Conservation (phyloP, 1,140 invertebrate species). For the Orius insidiosus region DNA sequence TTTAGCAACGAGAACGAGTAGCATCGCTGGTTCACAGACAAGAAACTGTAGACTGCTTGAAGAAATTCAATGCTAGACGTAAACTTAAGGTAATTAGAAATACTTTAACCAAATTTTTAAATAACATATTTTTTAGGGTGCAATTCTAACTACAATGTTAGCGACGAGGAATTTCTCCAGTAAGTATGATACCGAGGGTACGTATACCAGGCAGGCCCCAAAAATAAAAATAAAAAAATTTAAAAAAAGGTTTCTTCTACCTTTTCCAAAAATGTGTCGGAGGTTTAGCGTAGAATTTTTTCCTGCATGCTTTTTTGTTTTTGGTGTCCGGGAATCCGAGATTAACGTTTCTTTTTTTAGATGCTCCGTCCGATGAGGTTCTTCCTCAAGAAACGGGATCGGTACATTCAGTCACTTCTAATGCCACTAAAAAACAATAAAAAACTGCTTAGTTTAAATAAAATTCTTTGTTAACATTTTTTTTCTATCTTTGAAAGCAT, state of each 20-base stretch:
- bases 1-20: slow-evolving; percentile 94
- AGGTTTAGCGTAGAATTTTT: too few relatives aligned
- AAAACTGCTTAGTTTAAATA: background rate
- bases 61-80: slow-evolving; percentile 99
- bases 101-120: slow-evolving; percentile 1
- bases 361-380: slow-evolving; percentile 1
- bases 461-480: background rate
- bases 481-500: background rate
- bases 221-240: slow-evolving; percentile 1
- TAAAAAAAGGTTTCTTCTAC: too few relatives aligned
- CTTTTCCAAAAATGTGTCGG: too few relatives aligned
- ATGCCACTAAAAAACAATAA: background rate
- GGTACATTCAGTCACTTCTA: too few relatives aligned
- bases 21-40: slow-evolving; percentile 97
- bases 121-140: slow-evolving; percentile 50
- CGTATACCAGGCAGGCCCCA: slow-evolving; percentile 34
- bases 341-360: slow-evolving; percentile 9
- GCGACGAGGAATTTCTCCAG: slow-evolving; percentile 98
- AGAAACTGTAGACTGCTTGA: slow-evolving; percentile 99
- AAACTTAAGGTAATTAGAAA: slow-evolving; percentile 90
- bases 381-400: background rate
- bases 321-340: too few relatives aligned
- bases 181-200: slow-evolving; percentile 55
- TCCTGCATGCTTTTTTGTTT: too few relatives aligned
- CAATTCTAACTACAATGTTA: slow-evolving; percentile 98